phyloP scores from a whole-genome alignment of 1,140 invertebrate species.

The Nylanderia fulva region DNA sequence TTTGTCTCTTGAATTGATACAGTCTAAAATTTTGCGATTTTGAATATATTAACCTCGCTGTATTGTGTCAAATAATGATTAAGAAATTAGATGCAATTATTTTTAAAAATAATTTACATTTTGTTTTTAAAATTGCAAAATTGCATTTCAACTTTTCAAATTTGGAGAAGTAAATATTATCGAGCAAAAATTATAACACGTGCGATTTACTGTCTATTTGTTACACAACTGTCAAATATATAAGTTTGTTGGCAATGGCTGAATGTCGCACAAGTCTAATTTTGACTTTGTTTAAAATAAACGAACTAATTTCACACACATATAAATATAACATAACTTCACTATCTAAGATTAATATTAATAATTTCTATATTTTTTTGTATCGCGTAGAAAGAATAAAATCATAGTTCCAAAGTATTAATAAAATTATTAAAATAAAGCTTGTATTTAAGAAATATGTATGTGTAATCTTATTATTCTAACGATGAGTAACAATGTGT shows the following conservation, averaged over 20 bases:
- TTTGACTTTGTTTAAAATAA: background rate
- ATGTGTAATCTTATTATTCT: background rate
- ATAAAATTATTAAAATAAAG: no score
- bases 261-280: background rate
- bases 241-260: background rate
- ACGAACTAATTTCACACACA: background rate
- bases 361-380: conserved; percentile 61
- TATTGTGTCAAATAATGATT: background rate
- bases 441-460: background rate
- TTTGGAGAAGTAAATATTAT: background rate
- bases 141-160: conserved; percentile 2
- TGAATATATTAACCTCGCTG: conserved; percentile 12
- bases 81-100: background rate
- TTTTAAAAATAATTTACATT: background rate
- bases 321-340: background rate
- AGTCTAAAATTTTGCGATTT: background rate
- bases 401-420: background rate
- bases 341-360: conserved; percentile 11
- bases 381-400: conserved; percentile 4
- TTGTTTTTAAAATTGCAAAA: background rate
- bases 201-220: background rate
- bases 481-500: background rate
- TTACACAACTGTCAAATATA: background rate
- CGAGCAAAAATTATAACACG: background rate
- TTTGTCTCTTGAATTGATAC: background rate